phyloP scores from a whole-genome alignment of 2,113 vertebrate genomes.

The Cardinalis cardinalis region DNA sequence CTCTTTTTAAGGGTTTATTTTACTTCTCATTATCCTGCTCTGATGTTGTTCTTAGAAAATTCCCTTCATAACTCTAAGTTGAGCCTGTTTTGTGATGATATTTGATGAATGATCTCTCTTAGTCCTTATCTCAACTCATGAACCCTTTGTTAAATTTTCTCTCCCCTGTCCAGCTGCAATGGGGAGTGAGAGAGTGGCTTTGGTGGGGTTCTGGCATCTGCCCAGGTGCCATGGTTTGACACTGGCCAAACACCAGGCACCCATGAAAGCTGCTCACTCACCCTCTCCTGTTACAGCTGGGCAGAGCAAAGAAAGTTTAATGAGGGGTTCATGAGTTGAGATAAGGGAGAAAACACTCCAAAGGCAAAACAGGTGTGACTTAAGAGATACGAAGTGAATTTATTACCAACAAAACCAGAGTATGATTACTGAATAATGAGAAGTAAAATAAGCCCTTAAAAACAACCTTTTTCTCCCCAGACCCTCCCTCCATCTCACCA shows the following conservation, averaged over 20 bases:
- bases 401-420: neutral
- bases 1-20: neutral
- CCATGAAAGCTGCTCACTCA: neutral
- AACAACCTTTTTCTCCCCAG: neutral
- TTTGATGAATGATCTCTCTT: neutral
- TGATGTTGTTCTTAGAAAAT: neutral
- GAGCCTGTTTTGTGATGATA: neutral
- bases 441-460: neutral
- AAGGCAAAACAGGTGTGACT: rapidly evolving
- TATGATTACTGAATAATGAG: neutral
- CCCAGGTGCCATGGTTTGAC: neutral
- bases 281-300: neutral
- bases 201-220: neutral
- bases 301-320: neutral
- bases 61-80: neutral
- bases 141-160: neutral
- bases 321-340: neutral
- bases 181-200: neutral
- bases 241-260: neutral
- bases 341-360: neutral
- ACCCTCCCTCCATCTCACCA: neutral
- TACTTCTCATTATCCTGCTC: neutral
- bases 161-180: neutral
- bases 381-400: neutral
- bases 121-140: neutral